Evolutionary conservation across 2,113 vertebrate genomes (phyloP).

Genomic region (Larimichthys polyactis): DNA sequence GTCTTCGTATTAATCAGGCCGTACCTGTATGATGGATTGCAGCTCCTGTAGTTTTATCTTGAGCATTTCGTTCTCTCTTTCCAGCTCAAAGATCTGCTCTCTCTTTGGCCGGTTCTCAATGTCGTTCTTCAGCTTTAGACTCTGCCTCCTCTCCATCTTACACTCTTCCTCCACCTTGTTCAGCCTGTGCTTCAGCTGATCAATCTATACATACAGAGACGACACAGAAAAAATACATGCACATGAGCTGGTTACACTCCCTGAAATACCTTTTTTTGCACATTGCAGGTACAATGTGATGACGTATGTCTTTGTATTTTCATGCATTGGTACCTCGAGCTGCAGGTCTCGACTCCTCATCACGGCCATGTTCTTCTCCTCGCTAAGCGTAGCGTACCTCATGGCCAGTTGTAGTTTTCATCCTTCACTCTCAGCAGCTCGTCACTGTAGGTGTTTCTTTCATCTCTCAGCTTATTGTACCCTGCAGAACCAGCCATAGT

Average conservation of each 20-base stretch:
- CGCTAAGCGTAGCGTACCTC: conserved; percentile 96
- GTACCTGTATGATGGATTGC: conserved; percentile 94
- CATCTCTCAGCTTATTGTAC: conserved; percentile 96
- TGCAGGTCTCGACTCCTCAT: conserved; percentile 98
- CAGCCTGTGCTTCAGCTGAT: conserved; percentile 94
- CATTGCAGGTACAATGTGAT: background rate
- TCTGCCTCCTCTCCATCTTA: conserved; percentile 96
- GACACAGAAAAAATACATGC: background rate
- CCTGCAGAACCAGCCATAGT: conserved; percentile 61
- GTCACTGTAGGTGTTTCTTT: conserved; percentile 93
- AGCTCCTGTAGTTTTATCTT: conserved; percentile 96
- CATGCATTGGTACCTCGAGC: conserved; percentile 87
- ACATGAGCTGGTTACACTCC: background rate
- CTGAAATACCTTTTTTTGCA: background rate
- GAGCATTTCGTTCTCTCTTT: conserved; percentile 94
- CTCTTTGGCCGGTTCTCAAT: conserved; percentile 95
- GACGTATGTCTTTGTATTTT: background rate
- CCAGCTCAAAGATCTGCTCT: conserved; percentile 94
- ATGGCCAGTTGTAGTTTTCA: conserved; percentile 97
- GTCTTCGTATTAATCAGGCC: background rate
- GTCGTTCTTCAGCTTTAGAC: conserved; percentile 96
- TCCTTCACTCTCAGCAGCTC: conserved; percentile 98
- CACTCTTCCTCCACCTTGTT: conserved; percentile 98
- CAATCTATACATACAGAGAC: conserved; percentile 84
- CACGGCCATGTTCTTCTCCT: conserved; percentile 99